These are phyloP conservation scores for Dysdera silvatica DNA, from an alignment of 1,140 invertebrate species.

Conservation along the genomic window DNA sequence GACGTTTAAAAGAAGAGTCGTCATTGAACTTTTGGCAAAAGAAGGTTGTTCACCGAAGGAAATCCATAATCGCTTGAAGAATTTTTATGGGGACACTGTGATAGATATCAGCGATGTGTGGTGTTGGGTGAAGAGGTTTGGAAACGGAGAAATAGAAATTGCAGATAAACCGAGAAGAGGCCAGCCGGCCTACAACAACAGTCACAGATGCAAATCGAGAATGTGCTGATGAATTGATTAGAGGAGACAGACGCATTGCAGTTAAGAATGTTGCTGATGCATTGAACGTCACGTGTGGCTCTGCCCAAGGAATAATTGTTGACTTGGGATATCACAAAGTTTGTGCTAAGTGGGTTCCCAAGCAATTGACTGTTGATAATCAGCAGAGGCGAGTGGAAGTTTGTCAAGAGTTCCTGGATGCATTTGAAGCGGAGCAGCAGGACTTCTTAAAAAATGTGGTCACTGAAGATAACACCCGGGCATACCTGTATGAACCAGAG, in stretches of 20 bases:
- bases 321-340: background rate
- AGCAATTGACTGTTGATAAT: background rate
- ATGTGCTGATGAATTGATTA: background rate
- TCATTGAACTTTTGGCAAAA: background rate
- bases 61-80: background rate
- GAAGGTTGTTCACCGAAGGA: background rate
- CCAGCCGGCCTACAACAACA: background rate
- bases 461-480: too few species aligned
- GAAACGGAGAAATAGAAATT: background rate
- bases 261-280: background rate
- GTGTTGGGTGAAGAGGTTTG: background rate
- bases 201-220: background rate
- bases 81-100: too few species aligned
- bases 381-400: background rate
- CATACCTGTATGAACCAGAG: too few species aligned
- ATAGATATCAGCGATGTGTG: background rate
- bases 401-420: background rate
- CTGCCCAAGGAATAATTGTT: background rate
- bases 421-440: background rate
- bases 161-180: background rate
- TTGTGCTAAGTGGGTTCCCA: background rate
- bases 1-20: background rate
- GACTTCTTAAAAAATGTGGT: background rate
- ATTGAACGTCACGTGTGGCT: background rate
- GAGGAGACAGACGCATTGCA: background rate